Evolutionary conservation across 2,797 vertebrate species (phyloP).

Genomic region (Thamnophis elegans): DNA sequence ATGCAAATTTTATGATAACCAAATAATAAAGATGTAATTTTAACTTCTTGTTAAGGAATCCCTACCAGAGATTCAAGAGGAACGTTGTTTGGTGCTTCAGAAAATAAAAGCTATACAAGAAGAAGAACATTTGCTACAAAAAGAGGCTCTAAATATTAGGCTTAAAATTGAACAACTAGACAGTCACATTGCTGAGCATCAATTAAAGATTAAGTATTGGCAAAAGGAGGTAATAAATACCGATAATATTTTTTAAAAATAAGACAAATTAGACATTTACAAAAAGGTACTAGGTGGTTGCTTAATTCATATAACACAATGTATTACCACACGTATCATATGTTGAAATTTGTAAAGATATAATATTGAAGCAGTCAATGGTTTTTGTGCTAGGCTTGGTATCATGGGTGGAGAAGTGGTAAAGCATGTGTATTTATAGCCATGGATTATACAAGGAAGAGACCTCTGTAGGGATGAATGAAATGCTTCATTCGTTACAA

Average conservation of each 20-base stretch:
- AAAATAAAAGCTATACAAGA: slow-evolving; percentile 83
- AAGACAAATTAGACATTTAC: not conserved
- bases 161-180: slow-evolving; percentile 89
- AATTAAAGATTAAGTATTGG: slow-evolving; percentile 91
- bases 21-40: not conserved
- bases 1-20: not conserved
- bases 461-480: not conserved
- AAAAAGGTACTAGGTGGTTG: not conserved
- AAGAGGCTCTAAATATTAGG: slow-evolving; percentile 87
- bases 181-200: slow-evolving; percentile 80
- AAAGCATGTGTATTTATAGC: not conserved
- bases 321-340: not conserved
- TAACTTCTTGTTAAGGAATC: slow-evolving; percentile 69
- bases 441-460: not conserved
- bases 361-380: not conserved
- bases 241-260: not conserved
- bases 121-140: slow-evolving; percentile 84
- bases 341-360: not conserved
- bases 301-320: not conserved
- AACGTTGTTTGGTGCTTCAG: slow-evolving; percentile 77
- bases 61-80: slow-evolving; percentile 82
- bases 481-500: not conserved
- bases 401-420: not conserved
- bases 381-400: not conserved
- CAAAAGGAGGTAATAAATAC: slow-evolving; percentile 84